Conservation (phyloP, 2,888 invertebrate species). For the Therioaphis trifolii region DNA sequence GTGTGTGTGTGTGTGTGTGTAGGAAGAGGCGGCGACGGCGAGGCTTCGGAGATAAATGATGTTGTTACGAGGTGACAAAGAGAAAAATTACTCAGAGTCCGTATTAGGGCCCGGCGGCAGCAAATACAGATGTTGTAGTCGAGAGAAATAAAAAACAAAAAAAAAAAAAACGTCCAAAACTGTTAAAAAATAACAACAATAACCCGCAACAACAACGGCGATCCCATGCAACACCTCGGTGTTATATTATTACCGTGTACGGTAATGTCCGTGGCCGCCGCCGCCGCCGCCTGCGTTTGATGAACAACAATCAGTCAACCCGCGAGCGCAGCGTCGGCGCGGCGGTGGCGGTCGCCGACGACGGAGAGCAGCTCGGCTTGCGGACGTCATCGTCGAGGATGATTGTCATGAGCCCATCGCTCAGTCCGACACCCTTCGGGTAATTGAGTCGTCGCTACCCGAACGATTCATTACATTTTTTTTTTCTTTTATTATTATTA, state of each 20-base stretch:
- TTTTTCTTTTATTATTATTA: not conserved
- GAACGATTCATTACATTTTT: constrained; percentile 54
- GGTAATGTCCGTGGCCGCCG: constrained; percentile 45
- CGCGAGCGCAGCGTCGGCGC: not conserved
- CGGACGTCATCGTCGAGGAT: constrained; percentile 7
- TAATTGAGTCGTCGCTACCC: constrained; percentile 59
- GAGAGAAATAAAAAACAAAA: constrained; percentile 16
- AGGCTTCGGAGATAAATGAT: constrained; percentile 48
- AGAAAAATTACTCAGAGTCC: constrained; percentile 55
- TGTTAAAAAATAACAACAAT: constrained; percentile 55
- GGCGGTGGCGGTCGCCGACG: not conserved
- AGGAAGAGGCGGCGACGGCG: not conserved
- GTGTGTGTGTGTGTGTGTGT: not conserved
- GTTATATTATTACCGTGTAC: constrained; percentile 5
- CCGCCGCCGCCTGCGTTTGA: constrained; percentile 29
- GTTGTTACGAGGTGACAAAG: constrained; percentile 58
- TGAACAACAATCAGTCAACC: constrained; percentile 61
- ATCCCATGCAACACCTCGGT: constrained; percentile 36
- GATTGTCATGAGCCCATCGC: constrained; percentile 53
- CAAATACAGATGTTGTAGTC: constrained; percentile 51
- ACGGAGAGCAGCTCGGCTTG: not conserved
- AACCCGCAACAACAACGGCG: not conserved
- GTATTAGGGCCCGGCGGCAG: constrained; percentile 50
- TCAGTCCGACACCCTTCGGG: constrained; percentile 52
- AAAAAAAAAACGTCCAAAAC: constrained; percentile 46